Evolutionary conservation across 2,797 vertebrate species (phyloP), one percentile per base, ranked within the genome.

Genomic region (Sebastes hubbsi): DNA sequence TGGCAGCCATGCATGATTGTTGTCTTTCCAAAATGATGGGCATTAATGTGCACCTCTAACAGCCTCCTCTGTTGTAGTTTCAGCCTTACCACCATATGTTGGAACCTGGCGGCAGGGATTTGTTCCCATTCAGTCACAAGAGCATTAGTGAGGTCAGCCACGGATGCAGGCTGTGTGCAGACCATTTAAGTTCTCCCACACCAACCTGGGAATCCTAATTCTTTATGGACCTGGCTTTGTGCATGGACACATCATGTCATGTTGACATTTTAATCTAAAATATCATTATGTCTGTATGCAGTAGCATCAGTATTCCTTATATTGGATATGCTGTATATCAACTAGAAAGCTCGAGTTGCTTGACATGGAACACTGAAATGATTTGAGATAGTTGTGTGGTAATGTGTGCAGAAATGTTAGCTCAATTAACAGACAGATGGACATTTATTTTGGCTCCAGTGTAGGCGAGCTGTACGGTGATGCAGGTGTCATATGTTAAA

Each of bases 391-490:
- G 54, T 54, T 34, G 24, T 32, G n/a, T 54, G 14, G 42, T 56
- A 14, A 32, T 66, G 5, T 10, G 14, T 54, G 60, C 11, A 24
- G 25, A 38, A 25, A 6, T 29, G 30, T 56, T 0, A 8, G 46
- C 24, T 55, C 20, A 38, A 4, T 54, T 8, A 30, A 63, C 4
- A 55, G 73, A 78, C 84, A 86, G 83, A 90, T 80, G 81, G 81
- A 75, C 62, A 32, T 60, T 16, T 66, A 73, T 72, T 75, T 64
- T 65, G 25, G 25, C 32, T 64, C 20, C 65, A 18, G 82, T 81
- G 84, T 85, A 61, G 87, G 88, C 73, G 58, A 75, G 78, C 71
- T 84, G 79, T 66, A 81, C 85, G 86, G 83, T 83, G 87, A 80
- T 70, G 58, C 67, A 75, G 77, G 80, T 85, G 81, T 89, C 77